phyloP scores from a whole-genome alignment of 2,113 vertebrate species.

The Anthoscopus minutus region DNA sequence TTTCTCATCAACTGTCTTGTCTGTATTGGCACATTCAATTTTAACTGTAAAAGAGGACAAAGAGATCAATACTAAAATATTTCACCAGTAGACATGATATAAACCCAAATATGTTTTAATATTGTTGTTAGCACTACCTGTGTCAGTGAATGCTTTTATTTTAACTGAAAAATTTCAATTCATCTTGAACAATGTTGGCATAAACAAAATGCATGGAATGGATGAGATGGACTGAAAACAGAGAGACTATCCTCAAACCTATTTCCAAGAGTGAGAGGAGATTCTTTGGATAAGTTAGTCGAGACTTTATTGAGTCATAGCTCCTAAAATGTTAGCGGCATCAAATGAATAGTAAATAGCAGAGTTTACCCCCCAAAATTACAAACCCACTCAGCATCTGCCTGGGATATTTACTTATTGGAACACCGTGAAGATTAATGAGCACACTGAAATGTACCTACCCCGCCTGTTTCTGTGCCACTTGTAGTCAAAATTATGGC shows the following conservation, averaged over 20 bases:
- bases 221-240: not conserved
- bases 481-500: constrained; percentile 1
- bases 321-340: not conserved
- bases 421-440: not conserved
- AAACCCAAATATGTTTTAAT: not conserved
- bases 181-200: not conserved
- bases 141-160: not conserved
- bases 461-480: not conserved
- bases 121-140: not conserved
- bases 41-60: not conserved
- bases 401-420: not conserved
- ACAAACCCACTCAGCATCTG: not conserved
- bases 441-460: not conserved
- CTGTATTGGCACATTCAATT: not conserved
- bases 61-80: not conserved
- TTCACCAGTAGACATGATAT: not conserved
- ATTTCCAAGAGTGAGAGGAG: not conserved
- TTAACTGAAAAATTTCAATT: not conserved
- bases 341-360: not conserved
- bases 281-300: not conserved
- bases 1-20: not conserved
- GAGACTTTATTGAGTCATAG: not conserved
- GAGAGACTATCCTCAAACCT: not conserved
- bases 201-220: not conserved
- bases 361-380: not conserved